Base-by-base conservation (phyloP, 2,888 invertebrate genomes). In the Cybosia mesomella region DNA sequence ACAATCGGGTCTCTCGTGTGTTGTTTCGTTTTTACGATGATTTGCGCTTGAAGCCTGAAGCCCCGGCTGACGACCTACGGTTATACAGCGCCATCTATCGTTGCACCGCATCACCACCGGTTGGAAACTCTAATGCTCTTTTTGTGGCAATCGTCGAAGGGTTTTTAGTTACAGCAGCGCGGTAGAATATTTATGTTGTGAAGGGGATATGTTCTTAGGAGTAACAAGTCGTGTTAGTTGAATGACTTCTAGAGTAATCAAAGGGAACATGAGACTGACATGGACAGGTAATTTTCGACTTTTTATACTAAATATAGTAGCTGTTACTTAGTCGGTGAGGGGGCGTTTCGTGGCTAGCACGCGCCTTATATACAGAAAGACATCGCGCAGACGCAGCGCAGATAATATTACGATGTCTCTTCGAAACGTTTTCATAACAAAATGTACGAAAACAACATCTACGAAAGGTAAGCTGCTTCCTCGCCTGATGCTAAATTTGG, bases 21-120 rank as follows among this genome's bases (percentile, higher is more conserved):
- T 67, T 68, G 72, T 73, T 72, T 78, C 68, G 74, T 76, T 79
- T 83, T 82, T 81, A 81, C 82, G 84, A 86, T 85, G 85, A 87
- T 87, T 87, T 85, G 83, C 83, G 73, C 68, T 65, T 77, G 67
- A 61, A 59, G 58, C 32, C 66, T 77, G 67, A 61, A 59, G 58
- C 32, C 66, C 67, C 68, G 69, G 72, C 59, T 64, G 65, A 68
- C 73, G 75, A 85, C 76, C 74, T 82, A 83, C 77, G 77, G 58
- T 49, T 72, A 68, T 57, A 63, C 68, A 75, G 73, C 80, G 80
- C 82, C 83, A 85, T 85, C 85, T 82, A 83, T 85, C 78, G 84
- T 70, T 73, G 55, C 70, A 63, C 64, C 78, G 65, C 71, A 81
- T 79, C 78, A 81, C 83, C 76, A 68, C 78, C 70, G 73, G 69